Evolutionary conservation across 2,888 invertebrate species (phyloP), one percentile per base, ranked within the genome.

Genomic region (Tenthredo amoena): DNA sequence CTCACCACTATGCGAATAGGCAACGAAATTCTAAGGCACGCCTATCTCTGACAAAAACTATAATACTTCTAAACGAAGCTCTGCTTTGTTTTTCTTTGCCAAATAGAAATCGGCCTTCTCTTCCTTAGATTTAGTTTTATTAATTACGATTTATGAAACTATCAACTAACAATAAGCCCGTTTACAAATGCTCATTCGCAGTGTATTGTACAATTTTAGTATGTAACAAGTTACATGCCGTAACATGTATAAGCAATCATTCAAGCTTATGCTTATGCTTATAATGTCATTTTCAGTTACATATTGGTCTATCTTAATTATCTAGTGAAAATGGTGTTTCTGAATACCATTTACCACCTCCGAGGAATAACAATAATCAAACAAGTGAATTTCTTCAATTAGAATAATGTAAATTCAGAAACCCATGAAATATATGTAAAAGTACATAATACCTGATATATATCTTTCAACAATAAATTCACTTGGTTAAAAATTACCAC

Each of bases 401-500:
- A 62, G 62, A 62, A 26, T 62, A 26, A 21, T 26, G 26, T 62
- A 62, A 62, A 26, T 62, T 62, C 62, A 62, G 26, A 21, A 62
- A 62, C 21, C 26, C 21, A 26, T 62, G 62, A 62, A 62, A 62
- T 26, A 21, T 62, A 15, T 47, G 21, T n/a, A 7, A 47, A 47
- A 76, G 26, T 26, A 76, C 31, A 47, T 47, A 76, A 76, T 50
- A 76, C 43, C 47, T 15, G 47, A 26, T 34, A 71, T 71, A 71
- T 37, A 18, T 71, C 5, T 71, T 47, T 7, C 4, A 26, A 76
- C 47, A 47, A 76, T 76, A 40, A 76, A 47, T 76, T 71, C 71
- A 71, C 4, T 76, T 76, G 76, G 76, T 76, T 26, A 76, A 76
- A 43, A 47, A 76, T n/a, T 62, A 72, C 40, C 71, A 34, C 71